Evolutionary conservation across 2,797 vertebrate genomes (phyloP).

Genomic region (Sylvilagus floridanus): DNA sequence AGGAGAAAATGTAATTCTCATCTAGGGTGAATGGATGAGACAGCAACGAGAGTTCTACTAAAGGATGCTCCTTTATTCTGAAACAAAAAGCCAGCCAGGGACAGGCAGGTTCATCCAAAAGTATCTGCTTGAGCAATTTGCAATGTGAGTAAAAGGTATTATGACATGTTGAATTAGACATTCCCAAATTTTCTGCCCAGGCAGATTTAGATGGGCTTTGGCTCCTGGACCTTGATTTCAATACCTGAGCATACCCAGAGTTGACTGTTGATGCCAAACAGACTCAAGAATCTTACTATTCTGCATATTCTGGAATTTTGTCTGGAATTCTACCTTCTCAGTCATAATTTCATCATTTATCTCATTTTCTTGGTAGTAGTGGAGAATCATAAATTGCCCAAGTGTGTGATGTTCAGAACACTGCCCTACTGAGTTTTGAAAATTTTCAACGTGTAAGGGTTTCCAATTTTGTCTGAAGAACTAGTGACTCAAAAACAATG

Average conservation of each 20-base stretch:
- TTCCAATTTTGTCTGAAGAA: slow-evolving; percentile 6
- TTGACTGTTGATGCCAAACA: background rate
- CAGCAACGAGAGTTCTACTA: background rate
- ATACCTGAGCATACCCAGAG: background rate
- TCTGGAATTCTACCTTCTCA: background rate
- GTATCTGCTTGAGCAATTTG: background rate
- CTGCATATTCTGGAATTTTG: background rate
- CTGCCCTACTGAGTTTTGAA: background rate
- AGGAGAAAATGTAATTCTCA: background rate
- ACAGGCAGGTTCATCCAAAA: background rate
- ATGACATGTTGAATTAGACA: background rate
- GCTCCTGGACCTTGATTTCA: background rate
- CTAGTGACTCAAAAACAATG: background rate
- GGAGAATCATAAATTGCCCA: background rate
- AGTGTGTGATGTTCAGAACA: background rate
- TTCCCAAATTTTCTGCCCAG: background rate
- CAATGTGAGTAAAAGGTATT: background rate
- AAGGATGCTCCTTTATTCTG: background rate
- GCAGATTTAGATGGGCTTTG: background rate
- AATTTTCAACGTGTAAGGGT: background rate
- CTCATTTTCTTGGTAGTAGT: background rate
- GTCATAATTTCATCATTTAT: background rate
- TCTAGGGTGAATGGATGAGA: background rate
- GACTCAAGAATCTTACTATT: background rate
- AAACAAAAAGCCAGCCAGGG: background rate